Base-by-base conservation (phyloP, 1,140 invertebrate genomes). In the Drosophila punjabiensis region DNA sequence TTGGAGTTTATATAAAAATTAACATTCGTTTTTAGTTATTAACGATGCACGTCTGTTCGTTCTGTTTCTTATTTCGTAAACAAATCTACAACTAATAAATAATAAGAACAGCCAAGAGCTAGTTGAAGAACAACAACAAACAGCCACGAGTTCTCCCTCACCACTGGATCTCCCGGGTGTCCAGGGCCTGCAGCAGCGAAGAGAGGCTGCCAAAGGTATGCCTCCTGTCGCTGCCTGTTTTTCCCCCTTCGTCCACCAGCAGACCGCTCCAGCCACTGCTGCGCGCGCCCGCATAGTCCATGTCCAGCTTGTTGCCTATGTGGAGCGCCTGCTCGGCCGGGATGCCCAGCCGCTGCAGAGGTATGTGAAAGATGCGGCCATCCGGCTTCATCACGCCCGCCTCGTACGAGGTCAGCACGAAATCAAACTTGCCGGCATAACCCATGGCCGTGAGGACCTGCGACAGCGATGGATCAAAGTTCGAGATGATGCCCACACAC, bases 281-380 rank as follows among this genome's bases (percentile, higher is more conserved):
- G 67, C 93, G 95, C 1, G 98, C 97, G 0, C 96, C 97, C 6
- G 94, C 35, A 93, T 97, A 98, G 93, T 99, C 98, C 28, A 96
- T 94, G 56, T 94, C 85, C 6, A 95, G 62, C 82, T 95, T 95
- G 94, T 98, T 96, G 14, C 98, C 98, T 70, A 99, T 95, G 92
- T 98, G 98, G 2, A 98, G 86, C 10, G 96, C 96, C 83, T 97
- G 94, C 4, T 93, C 66, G 0, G 96, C 93, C 41, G 73, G 68
- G 16, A 95, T 93, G 4, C 59, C 20, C 16, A 66, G 56, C 4
- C 52, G 45, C 8, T 79, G n/a, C 24, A 93, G 10, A 0, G 92
- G 73, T 4, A 67, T 62, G 4, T 79, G 16, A n/a, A 93, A 93
- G 30, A 93, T 93, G 4, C 55, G 60, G 16, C 37, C 35, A 41